Base-by-base conservation (phyloP, 2,797 vertebrate species). In the Pseudochromis fuscus region DNA sequence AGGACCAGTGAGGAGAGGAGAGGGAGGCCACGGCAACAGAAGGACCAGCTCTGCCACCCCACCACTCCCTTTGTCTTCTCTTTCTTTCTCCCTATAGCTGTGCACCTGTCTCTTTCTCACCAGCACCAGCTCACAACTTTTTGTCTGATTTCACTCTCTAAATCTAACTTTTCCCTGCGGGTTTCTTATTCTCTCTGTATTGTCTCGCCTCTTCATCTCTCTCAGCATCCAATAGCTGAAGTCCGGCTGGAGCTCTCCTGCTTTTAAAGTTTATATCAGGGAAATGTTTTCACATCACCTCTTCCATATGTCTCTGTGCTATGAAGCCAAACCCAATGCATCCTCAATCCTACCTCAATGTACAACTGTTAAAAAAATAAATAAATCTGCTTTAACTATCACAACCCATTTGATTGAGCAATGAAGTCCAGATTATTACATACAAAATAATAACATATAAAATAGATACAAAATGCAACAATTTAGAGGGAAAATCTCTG, bases 21-120 rank as follows among this genome's bases (percentile, higher is more conserved):
- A 87, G 85, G 78, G 76, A 86, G 85, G 88, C 87, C 83, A 64
- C 79, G 38, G 87, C 83, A 89, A 92, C 90, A 91, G 89, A 92
- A 91, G 87, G 88, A 84, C 83, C 67, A 37, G 76, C 81, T 81
- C 84, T 72, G 55, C 75, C 77, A 67, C 60, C 63, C 79, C 67
- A 58, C 55, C 63, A 25, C 61, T 73, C 68, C 69, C 72, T 72
- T 81, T 65, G 83, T 83, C 79, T 82, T 75, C 68, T 42, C 71
- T 80, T 75, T 85, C 67, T 83, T 77, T 91, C 78, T 87, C 79
- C 88, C 84, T 48, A 83, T 87, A 86, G 86, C 86, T 80, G 71
- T 85, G 86, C 89, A 92, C 91, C 89, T 91, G 89, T 88, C 78
- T 87, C 83, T 79, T 78, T 76, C 72, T 79, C 72, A 72, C 67